Percentiles rank a stretch among this genome's conserved stretches.
Conservation (phyloP, 2,113 vertebrate species). For the Eulemur rufifrons region DNA sequence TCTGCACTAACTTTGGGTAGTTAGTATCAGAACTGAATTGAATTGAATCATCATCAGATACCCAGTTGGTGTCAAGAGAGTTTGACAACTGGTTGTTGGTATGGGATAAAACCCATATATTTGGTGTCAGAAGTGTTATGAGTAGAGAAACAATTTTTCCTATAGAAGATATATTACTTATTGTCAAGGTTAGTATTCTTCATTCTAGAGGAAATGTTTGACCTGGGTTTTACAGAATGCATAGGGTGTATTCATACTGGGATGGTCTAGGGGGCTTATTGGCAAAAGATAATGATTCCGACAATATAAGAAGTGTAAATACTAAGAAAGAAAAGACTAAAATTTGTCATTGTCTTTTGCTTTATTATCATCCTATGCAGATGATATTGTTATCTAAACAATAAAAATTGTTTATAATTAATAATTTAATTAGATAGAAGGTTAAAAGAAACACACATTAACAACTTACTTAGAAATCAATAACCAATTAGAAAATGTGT, state of each 20-base stretch:
- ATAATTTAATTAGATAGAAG: neutral
- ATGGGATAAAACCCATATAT: neutral
- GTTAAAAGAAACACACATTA: neutral
- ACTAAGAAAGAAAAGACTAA: neutral
- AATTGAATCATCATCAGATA: neutral
- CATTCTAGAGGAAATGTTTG: neutral
- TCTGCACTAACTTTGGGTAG: neutral
- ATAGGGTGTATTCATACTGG: neutral
- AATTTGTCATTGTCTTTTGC: neutral
- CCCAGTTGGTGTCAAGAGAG: neutral
- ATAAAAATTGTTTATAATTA: neutral
- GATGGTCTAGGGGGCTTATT: neutral
- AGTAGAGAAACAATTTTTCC: neutral
- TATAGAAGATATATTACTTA: neutral
- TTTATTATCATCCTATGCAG: neutral
- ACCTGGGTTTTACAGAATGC: neutral
- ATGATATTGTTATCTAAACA: neutral
- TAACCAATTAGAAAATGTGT: neutral
- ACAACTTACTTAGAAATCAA: neutral
- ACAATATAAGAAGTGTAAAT: neutral
- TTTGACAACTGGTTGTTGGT: neutral
- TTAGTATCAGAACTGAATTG: neutral
- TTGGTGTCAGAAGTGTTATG: neutral
- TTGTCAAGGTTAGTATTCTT: neutral
- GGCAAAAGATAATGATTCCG: neutral